Base-by-base conservation (phyloP, 2,113 vertebrate genomes). In the Halcyon malimbica region DNA sequence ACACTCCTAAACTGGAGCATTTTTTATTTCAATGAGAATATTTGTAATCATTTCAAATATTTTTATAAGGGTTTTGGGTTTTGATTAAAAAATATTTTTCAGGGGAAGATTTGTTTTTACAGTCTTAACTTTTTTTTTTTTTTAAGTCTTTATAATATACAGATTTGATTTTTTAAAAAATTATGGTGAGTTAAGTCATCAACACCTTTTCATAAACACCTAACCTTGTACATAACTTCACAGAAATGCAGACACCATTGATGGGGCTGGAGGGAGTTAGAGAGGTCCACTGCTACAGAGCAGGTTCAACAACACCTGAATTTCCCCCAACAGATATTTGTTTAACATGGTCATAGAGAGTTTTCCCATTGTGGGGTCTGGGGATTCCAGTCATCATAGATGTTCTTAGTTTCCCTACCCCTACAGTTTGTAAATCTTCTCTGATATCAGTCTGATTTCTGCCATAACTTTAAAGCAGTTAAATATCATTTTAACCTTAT, bases 11-110 rank as follows among this genome's bases (percentile, higher is more conserved):
- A 93, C 59, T 83, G 73, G 56, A 93, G n/a, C 35, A 10, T 65
- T 89, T 86, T 96, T 90, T 81, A 80, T 94, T 91, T 60, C 53
- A 87, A 91, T 94, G 77, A 84, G 84, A 93, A 87, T 96, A 91
- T 95, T 96, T 96, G 56, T 94, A 95, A 96, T 79, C 8, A 82
- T 82, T 78, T 87, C 24, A 89, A 91, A 82, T 87, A 81, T 51
- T 93, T 92, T 92, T 21, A 64, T 71, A 64, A 54, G 24, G 37
- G 14, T 3, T 67, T 84, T 19, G 23, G 9, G 1, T 23, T 78
- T 80, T 50, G 2, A 37, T 75, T 17, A 29, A 56, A 69, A 69
- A 64, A 51, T 41, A 37, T 37, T 86, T 73, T 81, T 83, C 31
- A 21, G 1, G 1, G 31, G 6, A 35, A 78, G 68, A 44, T 31